These are phyloP conservation scores for Otolemur garnettii DNA, from an alignment of 2,113 vertebrate species.

Conservation along the genomic window DNA sequence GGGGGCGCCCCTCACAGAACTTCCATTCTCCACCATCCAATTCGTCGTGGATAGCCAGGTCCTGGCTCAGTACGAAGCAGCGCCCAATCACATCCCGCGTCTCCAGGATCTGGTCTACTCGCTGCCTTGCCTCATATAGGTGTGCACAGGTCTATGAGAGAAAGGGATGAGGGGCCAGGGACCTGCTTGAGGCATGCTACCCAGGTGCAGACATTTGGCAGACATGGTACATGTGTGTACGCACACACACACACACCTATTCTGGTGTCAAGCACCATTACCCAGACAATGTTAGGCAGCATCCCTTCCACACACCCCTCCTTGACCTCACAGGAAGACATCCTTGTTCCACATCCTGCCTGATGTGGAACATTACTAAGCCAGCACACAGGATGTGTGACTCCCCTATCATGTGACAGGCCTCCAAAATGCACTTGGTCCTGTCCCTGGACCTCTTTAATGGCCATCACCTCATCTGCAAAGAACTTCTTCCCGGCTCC, in stretches of 20 bases:
- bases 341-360: not conserved
- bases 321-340: not conserved
- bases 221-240: rapidly evolving
- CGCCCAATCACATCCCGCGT: constrained; percentile 95
- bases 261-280: not conserved
- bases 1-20: constrained; percentile 95
- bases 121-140: constrained; percentile 93
- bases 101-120: constrained; percentile 92
- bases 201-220: not conserved
- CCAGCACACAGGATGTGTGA: not conserved
- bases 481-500: not conserved
- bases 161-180: too few species aligned
- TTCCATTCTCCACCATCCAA: constrained; percentile 97
- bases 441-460: not conserved
- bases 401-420: not conserved
- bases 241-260: not conserved
- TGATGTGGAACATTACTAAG: not conserved
- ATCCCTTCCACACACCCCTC: not conserved
- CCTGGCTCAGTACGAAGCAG: constrained; percentile 96
- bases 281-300: not conserved
- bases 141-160: constrained; percentile 94
- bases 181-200: not conserved
- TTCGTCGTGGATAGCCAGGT: constrained; percentile 92
- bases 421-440: not conserved
- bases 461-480: not conserved